phyloP scores from a whole-genome alignment of 2,888 invertebrate species.

The Glaucopsyche alexis region DNA sequence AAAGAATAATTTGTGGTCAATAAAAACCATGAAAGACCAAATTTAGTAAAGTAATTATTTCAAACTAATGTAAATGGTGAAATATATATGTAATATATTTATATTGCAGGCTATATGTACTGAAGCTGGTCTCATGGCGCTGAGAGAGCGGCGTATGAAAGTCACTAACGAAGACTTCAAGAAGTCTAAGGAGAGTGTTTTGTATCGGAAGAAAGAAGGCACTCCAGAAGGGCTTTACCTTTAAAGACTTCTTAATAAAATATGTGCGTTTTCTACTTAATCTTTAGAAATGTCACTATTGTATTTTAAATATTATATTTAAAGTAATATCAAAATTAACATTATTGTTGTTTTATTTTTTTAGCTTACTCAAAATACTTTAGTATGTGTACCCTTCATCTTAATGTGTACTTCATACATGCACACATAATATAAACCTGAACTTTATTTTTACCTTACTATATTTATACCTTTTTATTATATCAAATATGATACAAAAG shows the following conservation, averaged over 20 bases:
- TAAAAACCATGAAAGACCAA: background rate
- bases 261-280: conserved; percentile 21
- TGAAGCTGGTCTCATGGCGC: conserved; percentile 98
- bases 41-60: no score
- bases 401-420: no score
- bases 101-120: conserved; percentile 95
- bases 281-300: conserved; percentile 24
- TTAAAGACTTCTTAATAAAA: conserved; percentile 72
- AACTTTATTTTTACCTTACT: no score
- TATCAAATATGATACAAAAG: no score
- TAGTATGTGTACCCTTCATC: no score
- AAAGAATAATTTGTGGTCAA: background rate
- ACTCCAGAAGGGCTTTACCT: conserved; percentile 99
- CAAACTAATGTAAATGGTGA: no score
- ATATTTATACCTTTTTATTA: no score
- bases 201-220: conserved; percentile 99
- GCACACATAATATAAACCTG: no score
- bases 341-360: background rate
- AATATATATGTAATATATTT: background rate
- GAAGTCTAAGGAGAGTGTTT: conserved; percentile 99
- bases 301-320: conserved; percentile 26
- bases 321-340: conserved; percentile 20
- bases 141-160: conserved; percentile 99
- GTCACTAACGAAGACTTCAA: conserved; percentile 99
- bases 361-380: no score